Percentiles rank a stretch among this genome's conserved stretches.
These are phyloP conservation scores for Lycia hirtaria DNA, from an alignment of 2,888 invertebrate species.

Conservation along the genomic window DNA sequence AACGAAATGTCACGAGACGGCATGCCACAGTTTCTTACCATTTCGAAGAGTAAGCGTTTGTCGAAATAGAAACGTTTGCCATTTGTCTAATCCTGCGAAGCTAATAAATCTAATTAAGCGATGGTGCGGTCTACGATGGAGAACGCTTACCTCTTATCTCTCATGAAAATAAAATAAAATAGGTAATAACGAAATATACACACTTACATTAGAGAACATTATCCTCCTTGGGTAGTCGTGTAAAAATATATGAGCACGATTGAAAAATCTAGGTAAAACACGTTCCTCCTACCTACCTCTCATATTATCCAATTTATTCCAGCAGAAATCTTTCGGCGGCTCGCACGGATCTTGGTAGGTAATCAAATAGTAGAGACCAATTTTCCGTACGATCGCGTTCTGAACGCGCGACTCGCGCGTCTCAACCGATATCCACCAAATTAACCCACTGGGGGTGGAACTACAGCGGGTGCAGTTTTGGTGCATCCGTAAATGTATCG, in stretches of 20 bases:
- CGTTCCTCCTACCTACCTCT: constrained; percentile 29
- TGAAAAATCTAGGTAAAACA: neutral
- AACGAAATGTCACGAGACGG: too few relatives aligned
- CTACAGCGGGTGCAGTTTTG: constrained; percentile 57
- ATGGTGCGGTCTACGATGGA: too few relatives aligned
- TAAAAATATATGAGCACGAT: neutral
- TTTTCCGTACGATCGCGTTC: constrained; percentile 76
- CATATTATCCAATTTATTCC: constrained; percentile 67
- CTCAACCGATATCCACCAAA: constrained; percentile 71
- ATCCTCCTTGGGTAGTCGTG: too few relatives aligned
- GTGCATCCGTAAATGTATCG: constrained; percentile 8
- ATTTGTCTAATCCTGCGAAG: too few relatives aligned
- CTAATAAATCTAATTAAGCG: too few relatives aligned
- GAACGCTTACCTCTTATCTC: too few relatives aligned
- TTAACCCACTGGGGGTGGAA: constrained; percentile 63
- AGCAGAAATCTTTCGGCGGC: constrained; percentile 47
- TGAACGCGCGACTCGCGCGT: constrained; percentile 54
- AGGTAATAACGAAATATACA: too few relatives aligned
- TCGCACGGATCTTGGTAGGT: constrained; percentile 75
- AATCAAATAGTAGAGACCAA: constrained; percentile 77
- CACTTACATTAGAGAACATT: too few relatives aligned
- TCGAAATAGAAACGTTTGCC: too few relatives aligned
- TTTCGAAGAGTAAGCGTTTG: too few relatives aligned
- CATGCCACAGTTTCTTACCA: too few relatives aligned
- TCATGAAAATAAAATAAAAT: too few relatives aligned